Percentiles rank a stretch among this genome's conserved stretches.
Conservation (phyloP, 1,140 invertebrate genomes). For the Drosophila funebris region DNA sequence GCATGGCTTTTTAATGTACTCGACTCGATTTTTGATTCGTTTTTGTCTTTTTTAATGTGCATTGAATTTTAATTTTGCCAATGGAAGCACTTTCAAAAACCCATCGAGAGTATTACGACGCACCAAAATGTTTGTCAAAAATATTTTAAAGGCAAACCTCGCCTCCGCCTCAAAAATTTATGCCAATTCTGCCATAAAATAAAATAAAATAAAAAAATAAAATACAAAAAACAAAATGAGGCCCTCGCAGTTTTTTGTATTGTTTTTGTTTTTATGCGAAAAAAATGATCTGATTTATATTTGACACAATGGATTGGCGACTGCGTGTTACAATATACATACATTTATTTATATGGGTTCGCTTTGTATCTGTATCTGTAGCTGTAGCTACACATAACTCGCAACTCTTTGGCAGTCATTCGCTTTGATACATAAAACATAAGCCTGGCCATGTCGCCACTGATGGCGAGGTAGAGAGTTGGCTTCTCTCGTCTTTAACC, state of each 20-base stretch:
- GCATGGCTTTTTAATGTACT: conserved; percentile 76
- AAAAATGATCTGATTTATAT: conserved; percentile 83
- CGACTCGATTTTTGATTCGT: conserved; percentile 55
- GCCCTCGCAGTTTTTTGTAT: conserved; percentile 19
- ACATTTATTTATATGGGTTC: conserved; percentile 18
- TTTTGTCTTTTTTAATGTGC: conserved; percentile 77
- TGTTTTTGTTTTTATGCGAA: too few relatives aligned
- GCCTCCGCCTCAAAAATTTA: conserved; percentile 63
- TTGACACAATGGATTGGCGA: conserved; percentile 78
- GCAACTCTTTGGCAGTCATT: conserved; percentile 25
- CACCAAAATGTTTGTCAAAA: conserved; percentile 77
- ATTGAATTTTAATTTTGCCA: conserved; percentile 77
- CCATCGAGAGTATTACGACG: conserved; percentile 39
- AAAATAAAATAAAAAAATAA: conserved; percentile 27
- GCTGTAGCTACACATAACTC: conserved; percentile 45
- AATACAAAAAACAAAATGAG: not conserved
- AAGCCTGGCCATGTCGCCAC: conserved; percentile 47
- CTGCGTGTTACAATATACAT: conserved; percentile 52
- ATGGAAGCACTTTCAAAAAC: conserved; percentile 61
- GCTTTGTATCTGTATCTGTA: conserved; percentile 9
- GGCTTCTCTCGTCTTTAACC: conserved; percentile 7
- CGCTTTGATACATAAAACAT: conserved; percentile 81
- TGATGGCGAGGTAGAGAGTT: conserved; percentile 1
- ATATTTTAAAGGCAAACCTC: conserved; percentile 56
- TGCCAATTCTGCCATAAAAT: conserved; percentile 71